Evolutionary conservation across 1,140 invertebrate genomes (phyloP), one percentile per base, ranked within the genome.

Genomic region (Drosophila pseudoobscura): DNA sequence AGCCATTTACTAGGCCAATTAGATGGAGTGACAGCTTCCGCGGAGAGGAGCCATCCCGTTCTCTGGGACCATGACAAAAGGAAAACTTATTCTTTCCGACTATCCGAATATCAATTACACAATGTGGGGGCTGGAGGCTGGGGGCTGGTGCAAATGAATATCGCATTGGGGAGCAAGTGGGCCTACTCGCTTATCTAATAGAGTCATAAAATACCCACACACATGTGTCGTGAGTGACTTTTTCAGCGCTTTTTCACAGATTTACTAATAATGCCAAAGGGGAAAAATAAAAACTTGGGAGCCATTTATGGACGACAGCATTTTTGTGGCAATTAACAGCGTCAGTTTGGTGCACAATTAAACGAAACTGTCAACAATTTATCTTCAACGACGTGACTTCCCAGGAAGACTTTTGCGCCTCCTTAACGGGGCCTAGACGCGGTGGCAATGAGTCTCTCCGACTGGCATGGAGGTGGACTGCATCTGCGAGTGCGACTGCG

Each of bases 321-420:
- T 72, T 85, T 85, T 87, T 77, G 70, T 66, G 75, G 78, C 83
- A 88, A 88, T 87, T 87, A 87, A 87, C 58, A 75, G 80, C 54
- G n/a, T 44, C 53, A 60, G 65, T 75, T 73, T 56, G 56, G 45
- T 41, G 46, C 20, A 66, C 83, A 87, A 87, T 88, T 88, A 88
- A 88, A 88, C 72, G 84, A 88, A 88, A 88, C 83, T 89, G 83
- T 88, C 78, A 77, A 75, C 84, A 79, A 89, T 88, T 88, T 88
- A 89, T 88, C 84, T 77, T 79, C 66, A n/a, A 56, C 52, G 66
- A 88, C 83, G 75, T 76, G 83, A 83, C 83, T 87, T 82, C 75
- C 82, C 78, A 78, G 78, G 66, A 87, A 87, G 75, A 52, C 31
- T 52, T 88, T 76, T 88, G 75, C 83, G 83, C 78, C 75, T 69